Base-by-base conservation (phyloP, 1,140 invertebrate genomes). In the Bombyx mandarina region DNA sequence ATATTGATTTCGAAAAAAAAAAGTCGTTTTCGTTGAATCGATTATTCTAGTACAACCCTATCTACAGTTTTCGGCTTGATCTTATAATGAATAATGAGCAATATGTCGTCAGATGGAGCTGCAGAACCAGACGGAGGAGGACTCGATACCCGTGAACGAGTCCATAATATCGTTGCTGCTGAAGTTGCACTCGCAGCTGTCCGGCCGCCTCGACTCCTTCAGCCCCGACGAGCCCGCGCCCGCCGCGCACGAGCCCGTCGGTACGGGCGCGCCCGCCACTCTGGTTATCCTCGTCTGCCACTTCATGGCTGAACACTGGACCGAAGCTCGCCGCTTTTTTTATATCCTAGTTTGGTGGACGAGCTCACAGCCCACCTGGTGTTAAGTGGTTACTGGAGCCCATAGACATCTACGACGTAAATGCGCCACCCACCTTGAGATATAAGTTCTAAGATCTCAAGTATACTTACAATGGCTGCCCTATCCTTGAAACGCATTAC, bases 141-240 rank as follows among this genome's bases (percentile, higher is more conserved):
- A 91, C 10, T 85, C 90, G 52, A 88, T 93, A 0, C 89, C 91
- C 57, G 89, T 95, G 12, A 95, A 96, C 67, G 97, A 99, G 82
- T 98, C 95, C 60, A 96, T 99, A 54, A 93, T 99, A 62, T 97
- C 96, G 0, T 88, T 99, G 45, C 86, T 99, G 26, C 88, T 99
- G 8, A 97, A 97, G 81, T 89, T 99, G n/a, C 97, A 99, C 83
- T 95, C 95, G 0, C 96, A 98, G 77, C 85, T 98, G 9, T 94
- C 94, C 0, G 95, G 94, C 5, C 89, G 91, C 45, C 91, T 94
- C 6, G 94, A 97, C 73, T 96, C 94, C 63, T 98, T 89, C 71
- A 82, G 88, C 60, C 65, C 89, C 52, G 83, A 89, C 43, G 82
- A 89, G 47, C 78, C 79, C 0, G 64, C 76, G 7, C 75, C 77